These are phyloP conservation scores for Drosophila nebulosa DNA, from an alignment of 1,140 invertebrate genomes.

Conservation along the genomic window DNA sequence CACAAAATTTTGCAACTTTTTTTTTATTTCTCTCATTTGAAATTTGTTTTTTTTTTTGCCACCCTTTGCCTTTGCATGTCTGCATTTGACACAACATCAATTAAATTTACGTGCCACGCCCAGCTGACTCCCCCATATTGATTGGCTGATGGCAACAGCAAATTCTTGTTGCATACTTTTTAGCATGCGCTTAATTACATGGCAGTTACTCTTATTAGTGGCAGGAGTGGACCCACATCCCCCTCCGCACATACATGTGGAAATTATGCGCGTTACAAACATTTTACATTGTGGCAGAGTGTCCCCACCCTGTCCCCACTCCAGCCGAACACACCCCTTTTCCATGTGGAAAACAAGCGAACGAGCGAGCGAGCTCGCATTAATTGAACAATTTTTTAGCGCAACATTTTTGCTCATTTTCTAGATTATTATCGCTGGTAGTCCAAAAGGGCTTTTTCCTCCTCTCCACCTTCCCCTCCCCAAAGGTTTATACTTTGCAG, in stretches of 20 bases:
- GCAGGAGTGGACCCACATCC: neutral
- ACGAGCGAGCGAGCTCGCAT: constrained; percentile 60
- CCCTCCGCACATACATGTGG: constrained; percentile 23
- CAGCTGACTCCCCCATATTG: constrained; percentile 55
- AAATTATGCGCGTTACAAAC: constrained; percentile 65
- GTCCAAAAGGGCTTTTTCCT: constrained; percentile 32
- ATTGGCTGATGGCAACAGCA: constrained; percentile 48
- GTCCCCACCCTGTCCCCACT: neutral
- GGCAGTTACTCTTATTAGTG: constrained; percentile 37
- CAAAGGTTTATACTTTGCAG: neutral
- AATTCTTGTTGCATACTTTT: constrained; percentile 71
- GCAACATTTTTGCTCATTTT: constrained; percentile 54
- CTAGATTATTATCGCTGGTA: constrained; percentile 58
- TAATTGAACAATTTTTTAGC: constrained; percentile 74
- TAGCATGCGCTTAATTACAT: constrained; percentile 76
- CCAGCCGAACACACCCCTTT: neutral
- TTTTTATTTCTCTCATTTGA: constrained; percentile 16
- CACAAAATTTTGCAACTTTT: constrained; percentile 17
- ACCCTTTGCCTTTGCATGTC: constrained; percentile 26
- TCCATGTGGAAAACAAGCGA: constrained; percentile 30
- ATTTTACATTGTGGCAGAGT: constrained; percentile 38
- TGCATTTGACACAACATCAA: constrained; percentile 62
- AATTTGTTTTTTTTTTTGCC: constrained; percentile 33
- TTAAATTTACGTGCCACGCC: constrained; percentile 56
- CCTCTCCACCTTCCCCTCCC: neutral